phyloP scores from a whole-genome alignment of 2,888 invertebrate species.

The Heteromurus nitidus region DNA sequence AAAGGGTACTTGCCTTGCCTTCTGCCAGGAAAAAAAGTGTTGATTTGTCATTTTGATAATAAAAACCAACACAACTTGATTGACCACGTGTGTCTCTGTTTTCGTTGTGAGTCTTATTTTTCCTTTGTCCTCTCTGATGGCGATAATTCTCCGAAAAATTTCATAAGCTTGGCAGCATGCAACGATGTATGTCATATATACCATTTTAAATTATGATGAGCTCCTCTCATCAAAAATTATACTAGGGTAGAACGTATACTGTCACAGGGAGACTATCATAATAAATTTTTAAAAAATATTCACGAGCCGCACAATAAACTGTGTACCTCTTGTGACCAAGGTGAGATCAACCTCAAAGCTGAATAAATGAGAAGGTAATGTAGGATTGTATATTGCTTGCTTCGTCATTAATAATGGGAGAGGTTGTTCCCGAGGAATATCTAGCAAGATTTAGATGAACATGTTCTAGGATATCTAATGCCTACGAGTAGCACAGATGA shows the following conservation, averaged over 20 bases:
- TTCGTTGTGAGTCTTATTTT: background rate
- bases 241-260: background rate
- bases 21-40: background rate
- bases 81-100: background rate
- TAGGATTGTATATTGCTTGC: background rate
- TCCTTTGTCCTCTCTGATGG: background rate
- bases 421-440: background rate
- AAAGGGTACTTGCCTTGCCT: background rate
- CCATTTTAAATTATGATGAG: constrained; percentile 29
- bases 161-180: background rate
- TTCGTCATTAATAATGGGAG: background rate
- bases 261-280: background rate
- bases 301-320: background rate
- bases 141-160: background rate
- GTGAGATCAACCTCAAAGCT: too few relatives aligned
- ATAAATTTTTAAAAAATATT: background rate
- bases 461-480: too few relatives aligned
- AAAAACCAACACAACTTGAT: too few relatives aligned
- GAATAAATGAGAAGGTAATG: too few relatives aligned
- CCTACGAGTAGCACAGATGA: too few relatives aligned
- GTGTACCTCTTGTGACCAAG: background rate
- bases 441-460: background rate
- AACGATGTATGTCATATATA: background rate
- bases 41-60: background rate
- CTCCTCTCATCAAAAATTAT: constrained; percentile 19